phyloP scores from a whole-genome alignment of 2,888 invertebrate species.

The Dryobota labecula region DNA sequence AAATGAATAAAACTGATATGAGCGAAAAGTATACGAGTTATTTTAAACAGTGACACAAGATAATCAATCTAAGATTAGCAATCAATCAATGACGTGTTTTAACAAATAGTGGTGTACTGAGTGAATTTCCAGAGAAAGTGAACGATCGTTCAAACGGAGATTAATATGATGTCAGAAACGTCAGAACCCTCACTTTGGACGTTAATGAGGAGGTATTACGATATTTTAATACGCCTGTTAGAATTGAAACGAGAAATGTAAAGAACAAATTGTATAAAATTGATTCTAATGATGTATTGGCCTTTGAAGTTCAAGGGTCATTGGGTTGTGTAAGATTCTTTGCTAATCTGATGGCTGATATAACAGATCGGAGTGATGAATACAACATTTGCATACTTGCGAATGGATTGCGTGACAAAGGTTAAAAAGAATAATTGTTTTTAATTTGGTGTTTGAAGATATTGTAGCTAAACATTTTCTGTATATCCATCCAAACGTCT shows the following conservation, averaged over 20 bases:
- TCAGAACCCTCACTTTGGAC: slow-evolving; percentile 75
- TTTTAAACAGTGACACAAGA: slow-evolving; percentile 61
- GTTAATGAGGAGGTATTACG: slow-evolving; percentile 78
- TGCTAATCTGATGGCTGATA: slow-evolving; percentile 41
- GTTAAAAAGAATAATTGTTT: slow-evolving; percentile 12
- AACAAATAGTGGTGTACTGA: slow-evolving; percentile 70
- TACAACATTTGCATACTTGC: slow-evolving; percentile 29
- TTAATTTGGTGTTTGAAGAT: background rate
- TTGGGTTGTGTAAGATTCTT: slow-evolving; percentile 48
- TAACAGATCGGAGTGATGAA: slow-evolving; percentile 31
- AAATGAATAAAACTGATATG: slow-evolving; percentile 36
- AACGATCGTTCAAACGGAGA: slow-evolving; percentile 58
- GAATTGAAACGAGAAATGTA: slow-evolving; percentile 54
- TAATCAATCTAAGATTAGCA: slow-evolving; percentile 70
- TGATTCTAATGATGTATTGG: slow-evolving; percentile 58
- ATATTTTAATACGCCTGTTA: slow-evolving; percentile 69
- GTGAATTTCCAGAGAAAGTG: slow-evolving; percentile 78
- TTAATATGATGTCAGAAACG: slow-evolving; percentile 66
- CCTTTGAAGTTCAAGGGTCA: slow-evolving; percentile 52
- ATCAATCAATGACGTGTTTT: slow-evolving; percentile 76
- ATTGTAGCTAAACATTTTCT: background rate
- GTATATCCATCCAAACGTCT: background rate
- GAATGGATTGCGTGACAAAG: slow-evolving; percentile 10
- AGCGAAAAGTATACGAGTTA: slow-evolving; percentile 49
- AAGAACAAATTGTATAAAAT: slow-evolving; percentile 44